A percentile compares a stretch with the other conserved stretches of the same genome.
Conservation (phyloP, 1,140 invertebrate genomes). For the Belonocnema kinseyi region DNA sequence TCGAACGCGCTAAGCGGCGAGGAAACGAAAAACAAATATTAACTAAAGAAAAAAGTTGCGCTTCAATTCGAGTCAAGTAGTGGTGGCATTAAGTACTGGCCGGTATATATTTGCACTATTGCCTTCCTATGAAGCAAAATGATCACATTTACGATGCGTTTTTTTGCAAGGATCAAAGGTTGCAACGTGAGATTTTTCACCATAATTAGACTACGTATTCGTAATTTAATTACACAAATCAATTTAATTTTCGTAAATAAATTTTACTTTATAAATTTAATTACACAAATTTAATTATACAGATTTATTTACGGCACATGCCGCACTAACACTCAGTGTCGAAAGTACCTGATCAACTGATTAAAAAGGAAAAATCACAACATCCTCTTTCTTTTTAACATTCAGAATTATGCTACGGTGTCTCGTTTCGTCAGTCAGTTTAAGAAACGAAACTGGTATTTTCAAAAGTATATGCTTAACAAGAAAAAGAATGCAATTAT, state of each 20-base stretch:
- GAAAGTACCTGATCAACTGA: constrained; percentile 72
- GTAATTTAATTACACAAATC: constrained; percentile 33
- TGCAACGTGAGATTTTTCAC: constrained; percentile 36
- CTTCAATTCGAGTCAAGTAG: constrained; percentile 55
- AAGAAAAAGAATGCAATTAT: not conserved
- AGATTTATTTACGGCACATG: no score
- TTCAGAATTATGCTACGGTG: not conserved
- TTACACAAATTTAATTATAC: no score
- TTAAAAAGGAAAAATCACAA: constrained; percentile 1
- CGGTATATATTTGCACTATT: constrained; percentile 51
- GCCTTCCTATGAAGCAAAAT: constrained; percentile 49
- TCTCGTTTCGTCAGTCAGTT: constrained; percentile 30
- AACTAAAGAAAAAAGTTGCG: constrained; percentile 40
- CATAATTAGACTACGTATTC: constrained; percentile 5
- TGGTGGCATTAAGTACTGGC: constrained; percentile 58
- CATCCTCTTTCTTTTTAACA: not conserved
- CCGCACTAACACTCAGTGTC: constrained; percentile 59
- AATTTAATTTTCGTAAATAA: constrained; percentile 38
- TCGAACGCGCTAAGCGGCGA: constrained; percentile 52
- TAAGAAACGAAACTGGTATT: constrained; percentile 13
- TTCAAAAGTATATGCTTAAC: not conserved
- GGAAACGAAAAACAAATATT: constrained; percentile 39
- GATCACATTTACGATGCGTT: constrained; percentile 39
- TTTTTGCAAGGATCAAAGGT: constrained; percentile 37
- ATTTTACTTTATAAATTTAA: constrained; percentile 3